phyloP scores from a whole-genome alignment of 2,797 vertebrate genomes.

The Valencia hispanica region DNA sequence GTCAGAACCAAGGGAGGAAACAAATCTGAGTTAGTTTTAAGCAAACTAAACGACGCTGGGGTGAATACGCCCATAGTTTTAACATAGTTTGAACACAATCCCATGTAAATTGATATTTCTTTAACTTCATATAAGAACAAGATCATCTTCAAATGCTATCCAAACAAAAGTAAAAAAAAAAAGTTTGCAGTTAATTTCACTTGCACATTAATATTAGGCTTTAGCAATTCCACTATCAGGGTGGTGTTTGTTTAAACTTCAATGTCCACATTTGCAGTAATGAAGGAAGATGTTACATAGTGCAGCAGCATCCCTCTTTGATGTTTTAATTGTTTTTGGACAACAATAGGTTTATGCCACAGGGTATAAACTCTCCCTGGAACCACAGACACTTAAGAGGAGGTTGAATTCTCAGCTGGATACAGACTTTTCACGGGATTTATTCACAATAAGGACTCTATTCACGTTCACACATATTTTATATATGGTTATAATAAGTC shows the following conservation, averaged over 20 bases:
- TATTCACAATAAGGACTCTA: constrained; percentile 15
- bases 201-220: neutral
- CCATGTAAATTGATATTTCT: neutral
- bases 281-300: constrained; percentile 10
- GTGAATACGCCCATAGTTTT: no score
- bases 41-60: no score
- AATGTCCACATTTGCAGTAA: constrained; percentile 15
- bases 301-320: neutral
- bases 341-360: constrained; percentile 16
- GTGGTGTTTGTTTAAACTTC: neutral
- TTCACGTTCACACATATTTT: constrained; percentile 3
- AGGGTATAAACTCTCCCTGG: neutral
- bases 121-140: neutral
- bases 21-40: no score
- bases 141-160: neutral
- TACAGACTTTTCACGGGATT: constrained; percentile 4
- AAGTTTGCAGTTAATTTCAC: neutral
- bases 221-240: constrained; percentile 1
- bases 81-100: neutral
- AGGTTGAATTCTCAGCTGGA: constrained; percentile 15
- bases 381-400: neutral
- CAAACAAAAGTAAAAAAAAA: constrained; percentile 9
- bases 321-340: constrained; percentile 31
- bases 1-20: no score
- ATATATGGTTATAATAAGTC: constrained; percentile 13